phyloP scores from a whole-genome alignment of 2,888 invertebrate genomes.

The Litoditis marina region DNA sequence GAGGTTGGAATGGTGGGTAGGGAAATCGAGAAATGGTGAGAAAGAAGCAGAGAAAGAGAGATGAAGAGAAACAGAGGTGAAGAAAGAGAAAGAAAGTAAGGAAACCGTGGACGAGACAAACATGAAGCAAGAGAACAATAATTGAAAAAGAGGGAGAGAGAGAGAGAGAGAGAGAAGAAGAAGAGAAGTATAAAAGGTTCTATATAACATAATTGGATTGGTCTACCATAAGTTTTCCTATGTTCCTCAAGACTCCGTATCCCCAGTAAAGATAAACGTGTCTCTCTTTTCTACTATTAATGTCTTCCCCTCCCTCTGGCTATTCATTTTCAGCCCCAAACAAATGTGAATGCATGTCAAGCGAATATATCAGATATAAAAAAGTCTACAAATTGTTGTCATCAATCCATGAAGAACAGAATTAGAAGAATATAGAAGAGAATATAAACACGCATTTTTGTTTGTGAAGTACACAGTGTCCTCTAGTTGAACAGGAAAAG shows the following conservation, averaged over 20 bases:
- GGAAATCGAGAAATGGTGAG: background rate
- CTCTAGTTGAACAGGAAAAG: background rate
- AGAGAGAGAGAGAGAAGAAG: slow-evolving; percentile 2
- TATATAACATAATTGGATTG: background rate
- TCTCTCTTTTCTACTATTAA: background rate
- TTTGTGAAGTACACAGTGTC: background rate
- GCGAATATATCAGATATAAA: too few species aligned
- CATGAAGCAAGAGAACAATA: background rate
- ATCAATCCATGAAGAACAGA: background rate
- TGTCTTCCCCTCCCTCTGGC: background rate
- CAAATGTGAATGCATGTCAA: background rate
- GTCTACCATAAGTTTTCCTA: too few species aligned
- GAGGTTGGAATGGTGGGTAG: too few species aligned
- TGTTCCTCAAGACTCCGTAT: background rate
- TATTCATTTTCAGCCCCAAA: background rate
- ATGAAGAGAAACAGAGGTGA: background rate
- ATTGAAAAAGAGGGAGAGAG: slow-evolving; percentile 4
- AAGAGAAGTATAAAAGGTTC: slow-evolving; percentile 5
- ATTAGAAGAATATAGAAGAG: too few species aligned
- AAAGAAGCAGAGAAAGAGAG: background rate
- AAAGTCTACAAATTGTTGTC: background rate
- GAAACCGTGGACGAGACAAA: slow-evolving; percentile 12
- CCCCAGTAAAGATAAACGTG: background rate
- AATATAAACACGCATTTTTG: too few species aligned
- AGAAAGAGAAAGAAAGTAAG: background rate